Percentiles rank a stretch among this genome's conserved stretches.
Evolutionary conservation across 2,888 invertebrate species (phyloP).

Genomic region (Thera obeliscata): DNA sequence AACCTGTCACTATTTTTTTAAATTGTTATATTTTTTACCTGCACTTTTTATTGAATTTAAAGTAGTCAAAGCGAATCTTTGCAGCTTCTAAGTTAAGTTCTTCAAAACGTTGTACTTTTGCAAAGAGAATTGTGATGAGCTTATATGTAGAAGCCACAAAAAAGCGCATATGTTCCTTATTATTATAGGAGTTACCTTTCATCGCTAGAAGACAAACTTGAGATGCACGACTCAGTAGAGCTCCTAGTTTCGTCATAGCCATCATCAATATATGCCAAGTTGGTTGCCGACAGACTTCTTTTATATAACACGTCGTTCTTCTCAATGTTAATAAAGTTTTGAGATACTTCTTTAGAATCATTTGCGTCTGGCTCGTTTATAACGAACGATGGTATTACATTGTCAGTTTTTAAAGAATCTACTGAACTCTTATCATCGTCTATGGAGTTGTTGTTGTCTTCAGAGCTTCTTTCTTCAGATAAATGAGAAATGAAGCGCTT

Average conservation of each 20-base stretch:
- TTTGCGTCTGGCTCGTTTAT: slow-evolving; percentile 60
- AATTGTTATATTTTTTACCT: too few species aligned
- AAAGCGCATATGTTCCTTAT: not conserved
- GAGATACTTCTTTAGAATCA: slow-evolving; percentile 59
- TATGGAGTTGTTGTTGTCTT: slow-evolving; percentile 47
- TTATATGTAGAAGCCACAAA: too few species aligned
- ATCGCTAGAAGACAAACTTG: slow-evolving; percentile 66
- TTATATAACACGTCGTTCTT: slow-evolving; percentile 61
- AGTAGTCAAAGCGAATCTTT: too few species aligned
- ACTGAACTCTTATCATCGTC: slow-evolving; percentile 39
- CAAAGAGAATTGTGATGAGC: too few species aligned
- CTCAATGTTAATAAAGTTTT: slow-evolving; percentile 66
- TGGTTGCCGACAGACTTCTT: slow-evolving; percentile 63
- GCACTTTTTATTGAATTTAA: too few species aligned
- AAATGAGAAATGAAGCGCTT: slow-evolving; percentile 67
- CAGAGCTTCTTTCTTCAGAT: slow-evolving; percentile 69
- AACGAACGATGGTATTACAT: slow-evolving; percentile 65
- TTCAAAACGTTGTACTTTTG: too few species aligned
- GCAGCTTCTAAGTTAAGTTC: too few species aligned
- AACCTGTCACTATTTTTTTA: too few species aligned
- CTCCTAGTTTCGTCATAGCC: slow-evolving; percentile 50
- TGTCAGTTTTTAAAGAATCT: slow-evolving; percentile 32
- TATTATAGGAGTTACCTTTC: slow-evolving; percentile 59
- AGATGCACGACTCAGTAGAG: slow-evolving; percentile 68
- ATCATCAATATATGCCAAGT: slow-evolving; percentile 61